A percentile compares a stretch with the other conserved stretches of the same genome.
These are phyloP conservation scores for Ascaphus truei DNA, from an alignment of 2,113 vertebrate species.

Conservation along the genomic window DNA sequence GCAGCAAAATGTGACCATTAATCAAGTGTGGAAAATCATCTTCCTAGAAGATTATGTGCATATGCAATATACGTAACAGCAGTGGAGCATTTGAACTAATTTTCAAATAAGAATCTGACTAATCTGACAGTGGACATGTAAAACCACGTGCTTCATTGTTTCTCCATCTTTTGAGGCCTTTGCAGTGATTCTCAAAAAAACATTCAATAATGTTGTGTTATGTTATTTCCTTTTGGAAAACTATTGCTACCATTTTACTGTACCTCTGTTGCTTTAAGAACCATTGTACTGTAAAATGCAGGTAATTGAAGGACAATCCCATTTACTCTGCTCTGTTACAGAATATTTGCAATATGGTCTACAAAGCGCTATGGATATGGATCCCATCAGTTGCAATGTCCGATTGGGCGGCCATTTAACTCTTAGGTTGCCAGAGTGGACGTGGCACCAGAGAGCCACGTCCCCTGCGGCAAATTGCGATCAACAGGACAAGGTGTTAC, in stretches of 20 bases:
- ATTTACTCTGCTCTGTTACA: no score
- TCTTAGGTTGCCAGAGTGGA: no score
- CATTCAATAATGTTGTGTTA: slow-evolving; percentile 58
- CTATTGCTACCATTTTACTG: slow-evolving; percentile 58
- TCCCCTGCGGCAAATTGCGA: no score
- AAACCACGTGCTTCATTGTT: slow-evolving; percentile 60
- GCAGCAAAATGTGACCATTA: slow-evolving; percentile 3
- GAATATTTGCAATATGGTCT: no score
- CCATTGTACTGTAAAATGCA: slow-evolving; percentile 46
- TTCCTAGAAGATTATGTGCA: neutral
- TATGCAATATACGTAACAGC: slow-evolving; percentile 5
- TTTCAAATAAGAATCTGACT: no score
- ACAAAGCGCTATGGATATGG: no score
- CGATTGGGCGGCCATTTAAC: no score
- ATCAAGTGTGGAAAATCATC: slow-evolving; percentile 6
- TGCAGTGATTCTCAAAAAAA: slow-evolving; percentile 50
- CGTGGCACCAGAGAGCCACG: no score
- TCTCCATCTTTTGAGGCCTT: slow-evolving; percentile 49
- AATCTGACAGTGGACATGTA: no score
- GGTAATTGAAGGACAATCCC: no score
- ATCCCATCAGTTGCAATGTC: no score
- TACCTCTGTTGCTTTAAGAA: slow-evolving; percentile 36
- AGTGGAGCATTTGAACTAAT: slow-evolving; percentile 10
- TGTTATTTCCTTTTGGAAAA: slow-evolving; percentile 66
- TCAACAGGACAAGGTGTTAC: no score